Conservation (phyloP, 2,797 vertebrate genomes). For the Pseudomugil gertrudae region DNA sequence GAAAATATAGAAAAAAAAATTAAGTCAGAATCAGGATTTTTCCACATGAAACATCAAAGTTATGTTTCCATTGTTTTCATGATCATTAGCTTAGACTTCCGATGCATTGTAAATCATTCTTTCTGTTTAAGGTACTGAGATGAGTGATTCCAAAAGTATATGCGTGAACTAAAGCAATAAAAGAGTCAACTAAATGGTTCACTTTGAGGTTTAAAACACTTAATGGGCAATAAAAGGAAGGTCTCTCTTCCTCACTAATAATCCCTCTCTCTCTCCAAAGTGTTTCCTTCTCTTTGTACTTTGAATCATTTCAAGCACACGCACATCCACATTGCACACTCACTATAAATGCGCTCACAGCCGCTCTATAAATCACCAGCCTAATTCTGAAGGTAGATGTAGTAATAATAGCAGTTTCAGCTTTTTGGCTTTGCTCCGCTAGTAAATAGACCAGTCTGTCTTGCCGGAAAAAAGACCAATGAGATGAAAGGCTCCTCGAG, state of each 20-base stretch:
- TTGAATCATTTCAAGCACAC: constrained; percentile 48
- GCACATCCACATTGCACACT: constrained; percentile 20
- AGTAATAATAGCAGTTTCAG: constrained; percentile 72
- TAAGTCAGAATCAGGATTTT: not conserved
- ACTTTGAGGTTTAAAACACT: constrained; percentile 61
- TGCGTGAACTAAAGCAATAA: constrained; percentile 37
- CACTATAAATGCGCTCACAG: constrained; percentile 38
- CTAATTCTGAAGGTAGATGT: constrained; percentile 66
- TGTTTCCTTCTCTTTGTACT: constrained; percentile 61
- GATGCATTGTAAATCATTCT: constrained; percentile 20
- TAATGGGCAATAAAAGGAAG: constrained; percentile 65
- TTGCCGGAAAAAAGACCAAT: constrained; percentile 70
- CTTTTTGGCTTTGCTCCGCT: constrained; percentile 56
- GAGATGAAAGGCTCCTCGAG: constrained; percentile 82
- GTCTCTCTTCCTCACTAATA: constrained; percentile 50
- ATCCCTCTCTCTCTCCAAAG: constrained; percentile 55
- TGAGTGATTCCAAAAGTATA: constrained; percentile 33
- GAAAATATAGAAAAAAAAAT: not conserved
- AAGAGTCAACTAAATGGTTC: constrained; percentile 42
- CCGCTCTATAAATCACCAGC: constrained; percentile 71
- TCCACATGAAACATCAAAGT: not conserved
- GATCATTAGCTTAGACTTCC: constrained; percentile 11
- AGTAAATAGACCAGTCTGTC: constrained; percentile 73
- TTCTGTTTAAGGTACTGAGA: constrained; percentile 46
- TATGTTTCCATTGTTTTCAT: constrained; percentile 4